phyloP scores from a whole-genome alignment of 2,888 invertebrate genomes.

The Drosophila fulvimacula region DNA sequence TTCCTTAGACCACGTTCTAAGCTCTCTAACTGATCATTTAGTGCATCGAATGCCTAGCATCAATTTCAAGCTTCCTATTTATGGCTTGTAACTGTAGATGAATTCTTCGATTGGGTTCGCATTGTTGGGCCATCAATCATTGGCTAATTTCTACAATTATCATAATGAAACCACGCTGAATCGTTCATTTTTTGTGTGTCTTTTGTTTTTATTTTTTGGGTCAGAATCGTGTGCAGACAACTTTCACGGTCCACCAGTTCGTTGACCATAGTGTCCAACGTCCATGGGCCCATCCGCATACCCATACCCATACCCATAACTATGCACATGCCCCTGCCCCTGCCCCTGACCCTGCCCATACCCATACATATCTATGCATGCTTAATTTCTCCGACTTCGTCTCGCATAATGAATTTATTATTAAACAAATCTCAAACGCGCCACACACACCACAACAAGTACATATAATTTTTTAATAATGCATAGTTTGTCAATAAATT shows the following conservation, averaged over 20 bases:
- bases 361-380: slow-evolving; percentile 68
- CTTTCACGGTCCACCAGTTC: slow-evolving; percentile 78
- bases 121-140: slow-evolving; percentile 26
- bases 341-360: not conserved
- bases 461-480: slow-evolving; percentile 82
- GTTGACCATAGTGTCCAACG: slow-evolving; percentile 65
- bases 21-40: not conserved
- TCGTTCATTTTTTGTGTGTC: slow-evolving; percentile 17
- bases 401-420: slow-evolving; percentile 77
- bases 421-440: slow-evolving; percentile 74
- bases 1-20: not conserved
- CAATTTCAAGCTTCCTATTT: not conserved
- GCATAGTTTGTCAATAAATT: slow-evolving; percentile 81
- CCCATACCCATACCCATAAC: slow-evolving; percentile 14
- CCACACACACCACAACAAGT: slow-evolving; percentile 73
- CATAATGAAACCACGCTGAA: slow-evolving; percentile 52
- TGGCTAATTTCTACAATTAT: slow-evolving; percentile 63
- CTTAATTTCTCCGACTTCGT: slow-evolving; percentile 71
- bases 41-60: not conserved
- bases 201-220: slow-evolving; percentile 49
- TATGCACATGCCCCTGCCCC: slow-evolving; percentile 12
- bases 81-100: slow-evolving; percentile 12
- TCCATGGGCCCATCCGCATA: slow-evolving; percentile 32
- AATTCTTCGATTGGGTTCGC: not conserved
- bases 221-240: slow-evolving; percentile 74